Conservation (phyloP, 92 coral and sea anemone genomes). For the Nematostella vectensis region DNA sequence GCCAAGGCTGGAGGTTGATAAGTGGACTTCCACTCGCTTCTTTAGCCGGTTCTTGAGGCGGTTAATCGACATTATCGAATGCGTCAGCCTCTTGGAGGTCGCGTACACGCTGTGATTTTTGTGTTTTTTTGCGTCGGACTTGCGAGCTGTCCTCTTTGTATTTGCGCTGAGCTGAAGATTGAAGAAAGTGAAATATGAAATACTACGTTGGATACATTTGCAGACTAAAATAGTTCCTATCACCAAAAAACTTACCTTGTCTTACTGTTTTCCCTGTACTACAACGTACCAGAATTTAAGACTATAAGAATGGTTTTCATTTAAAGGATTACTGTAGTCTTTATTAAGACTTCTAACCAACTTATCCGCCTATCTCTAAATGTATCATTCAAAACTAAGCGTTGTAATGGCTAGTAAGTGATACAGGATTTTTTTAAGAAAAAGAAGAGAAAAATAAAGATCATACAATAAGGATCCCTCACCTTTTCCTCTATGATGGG, state of each 20-base stretch:
- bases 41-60: neutral
- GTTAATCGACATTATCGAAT: constrained; percentile 12
- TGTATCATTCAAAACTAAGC: neutral
- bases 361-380: too few relatives aligned
- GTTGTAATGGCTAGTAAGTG: too few relatives aligned
- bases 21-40: neutral
- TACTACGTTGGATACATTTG: too few relatives aligned
- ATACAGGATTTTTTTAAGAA: too few relatives aligned
- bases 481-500: constrained; percentile 86
- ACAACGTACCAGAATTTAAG: too few relatives aligned
- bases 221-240: neutral
- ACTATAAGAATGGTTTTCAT: too few relatives aligned
- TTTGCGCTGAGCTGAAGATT: constrained; percentile 22
- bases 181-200: neutral
- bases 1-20: neutral
- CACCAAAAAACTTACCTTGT: neutral
- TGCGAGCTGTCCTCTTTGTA: constrained; percentile 13
- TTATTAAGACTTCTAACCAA: too few relatives aligned
- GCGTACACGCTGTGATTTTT: neutral
- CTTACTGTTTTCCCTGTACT: neutral
- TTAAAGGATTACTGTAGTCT: too few relatives aligned
- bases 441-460: too few relatives aligned
- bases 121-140: constrained; percentile 3
- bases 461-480: neutral
- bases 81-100: constrained; percentile 15